These are phyloP conservation scores for Herpetotheres cachinnans DNA, from an alignment of 2,113 vertebrate species.

Conservation along the genomic window DNA sequence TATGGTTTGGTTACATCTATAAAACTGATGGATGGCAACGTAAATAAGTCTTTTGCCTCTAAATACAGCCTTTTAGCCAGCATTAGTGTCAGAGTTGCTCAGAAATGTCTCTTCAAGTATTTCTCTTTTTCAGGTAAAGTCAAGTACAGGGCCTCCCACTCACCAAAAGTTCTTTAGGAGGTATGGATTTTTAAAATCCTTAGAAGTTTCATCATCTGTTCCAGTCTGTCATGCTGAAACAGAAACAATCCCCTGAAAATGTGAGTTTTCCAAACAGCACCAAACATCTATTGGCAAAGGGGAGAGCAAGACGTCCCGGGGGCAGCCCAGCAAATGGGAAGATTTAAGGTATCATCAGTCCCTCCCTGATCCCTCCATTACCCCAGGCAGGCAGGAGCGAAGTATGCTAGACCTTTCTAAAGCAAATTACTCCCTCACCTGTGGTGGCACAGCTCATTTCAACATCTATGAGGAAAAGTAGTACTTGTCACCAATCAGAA, in stretches of 20 bases:
- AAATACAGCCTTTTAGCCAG: neutral
- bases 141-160: neutral
- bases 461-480: neutral
- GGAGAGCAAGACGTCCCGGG: neutral
- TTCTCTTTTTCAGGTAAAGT: neutral
- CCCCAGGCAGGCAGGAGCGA: neutral
- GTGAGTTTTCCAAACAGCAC: neutral
- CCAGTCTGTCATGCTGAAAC: neutral
- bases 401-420: neutral
- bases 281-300: neutral
- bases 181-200: neutral
- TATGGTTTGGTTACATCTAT: neutral
- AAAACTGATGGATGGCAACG: neutral
- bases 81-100: neutral
- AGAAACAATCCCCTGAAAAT: neutral
- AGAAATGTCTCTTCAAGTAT: neutral
- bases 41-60: neutral
- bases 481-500: neutral
- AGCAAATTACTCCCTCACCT: neutral
- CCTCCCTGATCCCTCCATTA: neutral
- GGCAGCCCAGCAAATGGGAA: neutral
- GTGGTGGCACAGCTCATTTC: neutral
- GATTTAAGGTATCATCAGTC: neutral
- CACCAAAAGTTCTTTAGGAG: neutral
- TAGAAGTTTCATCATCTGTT: neutral